These are phyloP conservation scores for Cyanoramphus novaezelandiae DNA, from an alignment of 2,113 vertebrate genomes.

Conservation along the genomic window DNA sequence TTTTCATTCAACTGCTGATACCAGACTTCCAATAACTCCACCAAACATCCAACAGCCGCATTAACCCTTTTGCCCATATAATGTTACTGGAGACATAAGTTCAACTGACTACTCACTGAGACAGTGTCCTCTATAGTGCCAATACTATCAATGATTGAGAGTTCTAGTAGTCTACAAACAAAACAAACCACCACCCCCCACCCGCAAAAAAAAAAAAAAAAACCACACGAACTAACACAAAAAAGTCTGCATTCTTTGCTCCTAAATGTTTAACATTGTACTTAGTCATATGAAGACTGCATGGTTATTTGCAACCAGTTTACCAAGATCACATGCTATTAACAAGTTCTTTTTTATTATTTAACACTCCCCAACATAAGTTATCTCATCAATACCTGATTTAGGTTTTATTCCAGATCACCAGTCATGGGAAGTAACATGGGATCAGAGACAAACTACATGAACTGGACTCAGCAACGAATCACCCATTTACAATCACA, in stretches of 20 bases:
- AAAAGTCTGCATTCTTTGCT: not conserved
- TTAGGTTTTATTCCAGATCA: not conserved
- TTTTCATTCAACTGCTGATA: not conserved
- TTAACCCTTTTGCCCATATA: not conserved
- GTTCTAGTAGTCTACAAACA: not conserved
- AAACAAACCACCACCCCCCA: too few relatives aligned
- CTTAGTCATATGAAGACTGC: not conserved
- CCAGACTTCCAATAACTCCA: not conserved
- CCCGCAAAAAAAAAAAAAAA: not conserved
- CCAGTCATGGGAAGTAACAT: not conserved
- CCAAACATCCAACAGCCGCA: not conserved
- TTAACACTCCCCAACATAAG: not conserved
- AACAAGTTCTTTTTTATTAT: not conserved
- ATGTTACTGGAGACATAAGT: not conserved
- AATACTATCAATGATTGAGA: accelerated
- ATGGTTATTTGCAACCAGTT: not conserved
- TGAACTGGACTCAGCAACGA: not conserved
- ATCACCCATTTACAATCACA: not conserved
- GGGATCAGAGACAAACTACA: not conserved
- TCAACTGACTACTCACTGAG: accelerated
- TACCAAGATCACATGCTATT: not conserved
- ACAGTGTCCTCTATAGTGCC: not conserved
- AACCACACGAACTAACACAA: not conserved
- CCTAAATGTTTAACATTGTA: not conserved
- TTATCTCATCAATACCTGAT: not conserved